These are phyloP conservation scores for Puffinus mauretanicus DNA, from an alignment of 2,113 vertebrate species.

Conservation along the genomic window DNA sequence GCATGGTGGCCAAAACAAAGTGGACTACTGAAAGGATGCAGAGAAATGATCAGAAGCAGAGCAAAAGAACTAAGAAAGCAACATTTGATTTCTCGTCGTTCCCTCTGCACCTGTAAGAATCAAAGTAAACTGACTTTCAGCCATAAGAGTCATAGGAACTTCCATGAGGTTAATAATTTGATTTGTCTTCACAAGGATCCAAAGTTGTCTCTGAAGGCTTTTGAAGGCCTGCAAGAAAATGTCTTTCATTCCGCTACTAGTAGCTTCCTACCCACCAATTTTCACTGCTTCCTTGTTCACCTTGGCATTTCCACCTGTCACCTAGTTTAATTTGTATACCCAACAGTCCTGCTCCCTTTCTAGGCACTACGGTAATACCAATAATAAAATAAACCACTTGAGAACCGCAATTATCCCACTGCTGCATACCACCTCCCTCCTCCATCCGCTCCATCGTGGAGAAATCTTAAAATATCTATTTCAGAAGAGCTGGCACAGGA, in stretches of 20 bases:
- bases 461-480: not conserved
- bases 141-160: not conserved
- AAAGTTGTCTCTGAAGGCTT: not conserved
- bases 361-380: not conserved
- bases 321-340: not conserved
- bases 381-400: not conserved
- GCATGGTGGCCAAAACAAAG: not conserved
- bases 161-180: not conserved
- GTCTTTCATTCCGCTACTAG: not conserved
- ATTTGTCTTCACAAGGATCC: not conserved
- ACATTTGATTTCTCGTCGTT: not conserved
- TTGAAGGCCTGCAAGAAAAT: not conserved
- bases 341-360: not conserved
- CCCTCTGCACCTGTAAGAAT: not conserved
- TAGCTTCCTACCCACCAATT: not conserved
- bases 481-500: not conserved
- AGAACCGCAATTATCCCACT: not conserved
- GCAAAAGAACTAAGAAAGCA: not conserved
- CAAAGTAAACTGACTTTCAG: not conserved
- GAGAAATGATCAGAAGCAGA: not conserved
- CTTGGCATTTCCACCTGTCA: not conserved
- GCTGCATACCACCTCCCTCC: not conserved
- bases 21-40: not conserved
- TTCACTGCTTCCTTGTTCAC: not conserved
- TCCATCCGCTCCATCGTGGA: not conserved